Conservation (phyloP, 2,797 vertebrate species). For the Falco biarmicus region DNA sequence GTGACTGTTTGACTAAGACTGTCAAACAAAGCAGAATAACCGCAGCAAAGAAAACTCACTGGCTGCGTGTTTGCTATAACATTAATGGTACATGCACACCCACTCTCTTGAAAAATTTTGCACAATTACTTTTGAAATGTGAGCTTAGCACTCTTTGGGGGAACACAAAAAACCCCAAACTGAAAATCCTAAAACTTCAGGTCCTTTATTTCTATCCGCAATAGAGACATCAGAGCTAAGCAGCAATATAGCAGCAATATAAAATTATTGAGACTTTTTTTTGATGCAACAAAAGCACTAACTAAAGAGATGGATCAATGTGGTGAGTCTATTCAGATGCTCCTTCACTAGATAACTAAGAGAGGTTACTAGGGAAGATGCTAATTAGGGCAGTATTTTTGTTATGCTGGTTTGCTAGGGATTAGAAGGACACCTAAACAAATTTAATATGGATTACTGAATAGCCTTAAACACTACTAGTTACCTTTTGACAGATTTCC, state of each 20-base stretch:
- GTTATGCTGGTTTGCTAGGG: background rate
- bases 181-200: background rate
- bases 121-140: background rate
- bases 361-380: background rate
- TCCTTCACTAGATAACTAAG: background rate
- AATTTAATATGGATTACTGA: background rate
- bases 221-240: background rate
- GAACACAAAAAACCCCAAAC: background rate
- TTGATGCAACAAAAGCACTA: background rate
- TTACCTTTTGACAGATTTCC: slow-evolving; percentile 21
- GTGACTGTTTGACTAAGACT: background rate
- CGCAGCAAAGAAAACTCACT: background rate
- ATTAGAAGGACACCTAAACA: background rate
- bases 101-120: background rate
- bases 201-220: background rate
- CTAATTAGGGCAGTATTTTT: background rate
- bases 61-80: background rate
- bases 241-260: background rate
- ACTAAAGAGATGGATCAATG: background rate
- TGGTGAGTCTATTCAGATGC: background rate
- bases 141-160: background rate
- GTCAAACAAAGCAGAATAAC: background rate
- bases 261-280: background rate
- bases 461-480: background rate
- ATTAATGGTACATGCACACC: background rate